phyloP scores from a whole-genome alignment of 2,888 invertebrate genomes.

The Corbicula japonica region DNA sequence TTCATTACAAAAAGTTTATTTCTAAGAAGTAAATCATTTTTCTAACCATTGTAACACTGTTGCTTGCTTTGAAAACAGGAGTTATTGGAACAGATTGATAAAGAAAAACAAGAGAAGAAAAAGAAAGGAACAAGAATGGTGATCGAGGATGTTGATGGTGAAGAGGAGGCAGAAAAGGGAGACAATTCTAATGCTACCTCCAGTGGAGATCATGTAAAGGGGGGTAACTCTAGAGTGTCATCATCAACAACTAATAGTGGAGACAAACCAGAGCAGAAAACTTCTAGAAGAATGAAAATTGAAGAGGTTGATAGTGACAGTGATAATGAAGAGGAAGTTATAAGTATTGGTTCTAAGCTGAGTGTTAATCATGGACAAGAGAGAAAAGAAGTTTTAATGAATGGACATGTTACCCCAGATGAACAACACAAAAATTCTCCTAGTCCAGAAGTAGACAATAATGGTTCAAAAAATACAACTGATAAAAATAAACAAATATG shows the following conservation, averaged over 20 bases:
- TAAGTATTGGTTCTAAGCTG: constrained; percentile 1
- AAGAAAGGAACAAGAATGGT: constrained; percentile 82
- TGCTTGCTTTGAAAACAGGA: no score
- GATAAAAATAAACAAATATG: no score
- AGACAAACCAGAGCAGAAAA: constrained; percentile 18
- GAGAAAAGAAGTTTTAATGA: constrained; percentile 9
- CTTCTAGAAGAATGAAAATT: constrained; percentile 54
- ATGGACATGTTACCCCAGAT: constrained; percentile 35
- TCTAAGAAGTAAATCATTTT: no score
- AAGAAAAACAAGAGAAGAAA: constrained; percentile 72
- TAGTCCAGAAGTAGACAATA: constrained; percentile 6
- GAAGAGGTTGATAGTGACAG: constrained; percentile 65
- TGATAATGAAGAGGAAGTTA: constrained; percentile 38
- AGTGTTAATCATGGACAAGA: no score
- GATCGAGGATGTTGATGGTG: constrained; percentile 82
- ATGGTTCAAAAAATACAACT: neutral
- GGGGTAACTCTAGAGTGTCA: no score
- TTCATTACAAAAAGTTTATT: no score
- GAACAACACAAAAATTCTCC: constrained; percentile 5
- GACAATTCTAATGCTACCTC: neutral
- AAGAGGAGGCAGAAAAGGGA: constrained; percentile 51
- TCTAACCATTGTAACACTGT: no score
- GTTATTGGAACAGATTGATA: constrained; percentile 50
- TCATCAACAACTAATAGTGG: neutral
- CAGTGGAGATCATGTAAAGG: constrained; percentile 10